Percentiles rank a stretch among this genome's conserved stretches.
Evolutionary conservation across 2,797 vertebrate species (phyloP).

Genomic region (Rhadinocentrus ornatus): DNA sequence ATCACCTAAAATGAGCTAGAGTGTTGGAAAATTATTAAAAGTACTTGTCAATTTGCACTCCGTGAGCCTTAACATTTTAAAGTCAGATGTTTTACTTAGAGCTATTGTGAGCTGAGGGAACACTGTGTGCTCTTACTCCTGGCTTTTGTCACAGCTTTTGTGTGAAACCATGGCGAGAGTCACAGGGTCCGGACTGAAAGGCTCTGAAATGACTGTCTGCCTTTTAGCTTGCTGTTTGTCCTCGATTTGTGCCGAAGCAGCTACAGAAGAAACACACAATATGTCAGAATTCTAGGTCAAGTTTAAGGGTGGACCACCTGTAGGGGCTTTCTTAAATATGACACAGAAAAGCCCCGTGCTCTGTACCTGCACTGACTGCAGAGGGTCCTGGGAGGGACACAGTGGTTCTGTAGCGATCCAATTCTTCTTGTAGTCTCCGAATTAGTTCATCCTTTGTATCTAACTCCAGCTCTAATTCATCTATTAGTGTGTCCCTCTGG

Average conservation of each 20-base stretch:
- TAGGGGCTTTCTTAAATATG: slow-evolving; percentile 8
- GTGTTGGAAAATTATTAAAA: slow-evolving; percentile 9
- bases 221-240: slow-evolving; percentile 65
- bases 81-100: slow-evolving; percentile 10
- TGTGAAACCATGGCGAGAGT: slow-evolving; percentile 65
- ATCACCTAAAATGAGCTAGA: slow-evolving; percentile 7
- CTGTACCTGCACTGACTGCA: slow-evolving; percentile 56
- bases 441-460: slow-evolving; percentile 87
- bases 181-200: slow-evolving; percentile 67
- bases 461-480: slow-evolving; percentile 85
- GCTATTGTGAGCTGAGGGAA: slow-evolving; percentile 28
- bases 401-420: slow-evolving; percentile 82
- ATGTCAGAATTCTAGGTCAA: slow-evolving; percentile 1
- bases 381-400: slow-evolving; percentile 66
- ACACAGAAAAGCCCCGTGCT: neutral
- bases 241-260: slow-evolving; percentile 56
- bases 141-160: slow-evolving; percentile 78
- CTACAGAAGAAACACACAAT: slow-evolving; percentile 41
- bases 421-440: slow-evolving; percentile 84
- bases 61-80: slow-evolving; percentile 22
- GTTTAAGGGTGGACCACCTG: slow-evolving; percentile 7
- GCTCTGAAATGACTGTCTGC: slow-evolving; percentile 79
- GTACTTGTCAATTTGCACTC: slow-evolving; percentile 22
- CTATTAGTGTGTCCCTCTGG: slow-evolving; percentile 86
- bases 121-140: slow-evolving; percentile 73